Evolutionary conservation across 2,888 invertebrate genomes (phyloP).

Genomic region (Siphlonurus alternatus): DNA sequence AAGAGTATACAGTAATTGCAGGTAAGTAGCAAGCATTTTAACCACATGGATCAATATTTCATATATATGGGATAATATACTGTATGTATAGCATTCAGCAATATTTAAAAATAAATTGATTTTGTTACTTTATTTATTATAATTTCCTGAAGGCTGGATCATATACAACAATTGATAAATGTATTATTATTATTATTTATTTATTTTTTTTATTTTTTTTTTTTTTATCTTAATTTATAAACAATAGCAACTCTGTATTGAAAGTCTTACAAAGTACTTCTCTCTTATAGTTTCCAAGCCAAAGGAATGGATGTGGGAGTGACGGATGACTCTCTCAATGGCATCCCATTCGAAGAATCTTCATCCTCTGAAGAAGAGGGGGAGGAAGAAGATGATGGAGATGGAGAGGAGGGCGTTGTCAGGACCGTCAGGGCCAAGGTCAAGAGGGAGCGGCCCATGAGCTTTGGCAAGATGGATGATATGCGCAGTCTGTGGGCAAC

Average conservation of each 20-base stretch:
- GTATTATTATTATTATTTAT: too few species aligned
- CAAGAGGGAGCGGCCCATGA: constrained; percentile 55
- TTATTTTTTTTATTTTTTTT: too few species aligned
- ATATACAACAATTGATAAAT: too few species aligned
- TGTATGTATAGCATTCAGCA: too few species aligned
- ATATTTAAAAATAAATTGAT: background rate
- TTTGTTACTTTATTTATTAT: constrained; percentile 12
- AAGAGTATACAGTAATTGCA: too few species aligned
- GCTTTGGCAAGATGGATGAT: constrained; percentile 68
- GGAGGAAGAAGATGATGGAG: constrained; percentile 33
- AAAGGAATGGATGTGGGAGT: constrained; percentile 69
- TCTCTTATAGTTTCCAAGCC: constrained; percentile 53
- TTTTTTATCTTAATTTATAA: too few species aligned
- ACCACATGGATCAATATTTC: too few species aligned
- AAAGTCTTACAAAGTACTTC: too few species aligned
- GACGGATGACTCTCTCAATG: constrained; percentile 56
- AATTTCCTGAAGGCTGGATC: too few species aligned
- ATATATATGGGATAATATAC: too few species aligned
- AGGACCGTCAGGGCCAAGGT: constrained; percentile 27
- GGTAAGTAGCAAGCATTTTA: too few species aligned
- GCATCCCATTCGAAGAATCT: constrained; percentile 50
- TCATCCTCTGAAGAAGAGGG: constrained; percentile 42
- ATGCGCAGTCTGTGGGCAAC: constrained; percentile 38
- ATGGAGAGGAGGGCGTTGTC: constrained; percentile 38
- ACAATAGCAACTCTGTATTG: too few species aligned